These are phyloP conservation scores for Atta cephalotes DNA, from an alignment of 1,140 invertebrate genomes.

Conservation along the genomic window DNA sequence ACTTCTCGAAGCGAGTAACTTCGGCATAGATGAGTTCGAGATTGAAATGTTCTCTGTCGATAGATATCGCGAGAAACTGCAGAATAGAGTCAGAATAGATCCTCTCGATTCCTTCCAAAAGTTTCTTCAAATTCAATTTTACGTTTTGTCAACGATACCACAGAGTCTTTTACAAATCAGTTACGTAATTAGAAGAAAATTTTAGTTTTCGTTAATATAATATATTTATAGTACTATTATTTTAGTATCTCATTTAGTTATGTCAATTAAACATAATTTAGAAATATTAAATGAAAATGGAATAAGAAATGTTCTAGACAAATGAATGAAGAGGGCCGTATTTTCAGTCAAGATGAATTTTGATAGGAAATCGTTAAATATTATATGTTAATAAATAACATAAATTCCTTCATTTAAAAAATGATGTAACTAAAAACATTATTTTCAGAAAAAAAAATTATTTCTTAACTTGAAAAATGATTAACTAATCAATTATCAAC, in stretches of 20 bases:
- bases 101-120: slow-evolving; percentile 30
- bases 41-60: slow-evolving; percentile 64
- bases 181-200: background rate
- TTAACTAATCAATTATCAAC: no score
- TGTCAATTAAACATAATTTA: background rate
- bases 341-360: no score
- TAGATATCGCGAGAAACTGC: slow-evolving; percentile 24
- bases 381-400: no score
- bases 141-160: background rate
- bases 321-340: no score
- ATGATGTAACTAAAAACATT: no score
- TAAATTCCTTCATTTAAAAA: no score
- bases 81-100: slow-evolving; percentile 45
- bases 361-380: background rate
- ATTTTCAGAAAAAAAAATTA: no score
- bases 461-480: no score
- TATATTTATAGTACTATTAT: background rate
- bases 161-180: background rate
- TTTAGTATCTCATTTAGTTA: background rate
- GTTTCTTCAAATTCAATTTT: slow-evolving; percentile 49
- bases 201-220: background rate
- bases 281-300: background rate
- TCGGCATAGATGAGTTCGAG: slow-evolving; percentile 58
- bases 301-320: no score
- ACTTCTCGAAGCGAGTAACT: slow-evolving; percentile 46